A percentile compares a stretch with the other conserved stretches of the same genome.
These are phyloP conservation scores for Rhinogobius similis DNA, from an alignment of 2,113 vertebrate genomes.

Conservation along the genomic window DNA sequence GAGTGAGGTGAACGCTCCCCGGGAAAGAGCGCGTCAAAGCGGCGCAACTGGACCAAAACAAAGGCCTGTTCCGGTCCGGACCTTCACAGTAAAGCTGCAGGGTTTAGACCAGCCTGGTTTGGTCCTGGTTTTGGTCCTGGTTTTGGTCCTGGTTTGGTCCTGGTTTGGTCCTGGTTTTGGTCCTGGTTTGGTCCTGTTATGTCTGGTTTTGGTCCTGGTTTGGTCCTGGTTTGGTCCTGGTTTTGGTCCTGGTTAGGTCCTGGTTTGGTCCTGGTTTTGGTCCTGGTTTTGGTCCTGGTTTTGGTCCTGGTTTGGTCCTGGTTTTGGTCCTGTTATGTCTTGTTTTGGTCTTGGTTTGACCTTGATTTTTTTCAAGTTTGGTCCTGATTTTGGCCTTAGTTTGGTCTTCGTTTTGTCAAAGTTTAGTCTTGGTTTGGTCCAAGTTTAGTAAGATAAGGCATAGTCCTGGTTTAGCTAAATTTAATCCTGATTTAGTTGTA, in stretches of 20 bases:
- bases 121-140: neutral
- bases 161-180: neutral
- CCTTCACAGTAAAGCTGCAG: constrained; percentile 24
- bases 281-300: neutral
- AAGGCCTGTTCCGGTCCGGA: neutral
- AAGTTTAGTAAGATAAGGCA: no score
- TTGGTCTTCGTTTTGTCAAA: no score
- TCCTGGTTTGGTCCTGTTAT: neutral
- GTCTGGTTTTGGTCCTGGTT: no score
- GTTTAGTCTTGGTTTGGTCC: no score
- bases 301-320: neutral
- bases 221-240: neutral
- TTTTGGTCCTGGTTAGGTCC: neutral
- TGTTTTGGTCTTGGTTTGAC: neutral
- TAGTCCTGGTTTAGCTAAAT: no score
- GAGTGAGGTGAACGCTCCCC: constrained; percentile 12
- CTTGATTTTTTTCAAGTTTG: no score
- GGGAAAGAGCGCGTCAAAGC: neutral
- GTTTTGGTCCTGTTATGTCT: neutral
- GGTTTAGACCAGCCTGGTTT: neutral
- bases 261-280: neutral
- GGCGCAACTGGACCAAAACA: constrained; percentile 13
- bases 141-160: neutral
- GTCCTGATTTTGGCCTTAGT: no score
- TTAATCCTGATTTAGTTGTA: no score